Base-by-base conservation (phyloP, 2,113 vertebrate species). In the Platysteira castanea region DNA sequence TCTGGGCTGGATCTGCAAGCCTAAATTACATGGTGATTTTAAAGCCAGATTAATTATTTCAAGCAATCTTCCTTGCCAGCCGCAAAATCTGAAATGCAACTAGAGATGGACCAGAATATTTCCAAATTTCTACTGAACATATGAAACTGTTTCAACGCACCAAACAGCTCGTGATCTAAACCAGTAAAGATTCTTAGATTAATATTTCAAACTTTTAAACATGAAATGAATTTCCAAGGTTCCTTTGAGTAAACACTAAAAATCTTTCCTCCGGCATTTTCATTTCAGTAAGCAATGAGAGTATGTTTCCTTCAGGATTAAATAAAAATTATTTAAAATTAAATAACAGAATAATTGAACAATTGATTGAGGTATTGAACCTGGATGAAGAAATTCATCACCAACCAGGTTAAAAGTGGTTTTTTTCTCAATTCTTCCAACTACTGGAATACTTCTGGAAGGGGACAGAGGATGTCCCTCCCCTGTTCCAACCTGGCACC, bases 21-120 rank as follows among this genome's bases (percentile, higher is more conserved):
- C 35, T 65, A 85, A 69, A 83, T 78, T 39, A 78, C 19, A 49
- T 1, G 20, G 28, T 42, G 63, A 80, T 76, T 85, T 81, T 57
- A 91, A 85, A 93, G 75, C 22, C 59, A 88, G 46, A 57, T 77
- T 33, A 87, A 78, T 74, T 73, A 53, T 67, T 86, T 81, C 47
- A 63, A 49, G 39, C 4, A 64, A 37, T 33, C 22, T 31, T 57
- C 16, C 11, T 39, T 31, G 16, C 4, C 5, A 9, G 5, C 13
- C 11, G 6, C 8, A 10, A 56, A 84, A 78, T 47, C 64, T 70
- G 39, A 70, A 86, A 86, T 33, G 47, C 10, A 39, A 3, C 28
- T 6, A 46, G 67, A 85, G 20, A 61, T 13, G 16, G 16, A 85
- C 15, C 28, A 83, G 49, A 79, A 75, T 49, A 80, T n/a, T 74